Conservation (phyloP, 2,888 invertebrate genomes). For the Himalopsyche japonica region DNA sequence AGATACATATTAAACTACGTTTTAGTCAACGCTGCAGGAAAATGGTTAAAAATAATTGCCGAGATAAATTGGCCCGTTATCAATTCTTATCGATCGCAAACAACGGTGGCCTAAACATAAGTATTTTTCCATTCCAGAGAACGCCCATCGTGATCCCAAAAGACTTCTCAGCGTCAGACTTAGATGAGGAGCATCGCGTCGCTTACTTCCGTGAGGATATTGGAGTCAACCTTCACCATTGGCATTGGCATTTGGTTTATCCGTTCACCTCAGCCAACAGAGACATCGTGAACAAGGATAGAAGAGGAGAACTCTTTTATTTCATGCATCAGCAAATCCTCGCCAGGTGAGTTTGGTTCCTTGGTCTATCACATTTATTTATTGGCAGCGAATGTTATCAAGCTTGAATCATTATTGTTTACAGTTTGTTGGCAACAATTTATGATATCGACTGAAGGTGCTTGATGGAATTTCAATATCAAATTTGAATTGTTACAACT, state of each 20-base stretch:
- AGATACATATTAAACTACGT: no score
- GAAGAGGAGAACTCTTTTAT: slow-evolving; percentile 50
- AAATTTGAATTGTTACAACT: no score
- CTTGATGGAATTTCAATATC: no score
- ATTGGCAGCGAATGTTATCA: no score
- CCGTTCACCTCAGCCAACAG: slow-evolving; percentile 42
- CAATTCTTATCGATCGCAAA: no score
- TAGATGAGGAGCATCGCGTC: slow-evolving; percentile 47
- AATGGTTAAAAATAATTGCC: no score
- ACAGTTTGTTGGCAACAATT: no score
- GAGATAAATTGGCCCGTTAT: no score
- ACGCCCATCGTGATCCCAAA: slow-evolving; percentile 45
- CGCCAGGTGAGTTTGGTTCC: slow-evolving; percentile 46
- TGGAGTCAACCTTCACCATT: slow-evolving; percentile 59
- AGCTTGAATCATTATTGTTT: no score
- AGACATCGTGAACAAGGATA: slow-evolving; percentile 44
- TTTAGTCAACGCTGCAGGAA: no score
- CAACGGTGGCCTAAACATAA: background rate
- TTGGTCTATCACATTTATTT: no score
- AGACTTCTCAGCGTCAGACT: slow-evolving; percentile 47
- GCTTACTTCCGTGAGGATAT: slow-evolving; percentile 59
- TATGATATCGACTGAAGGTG: no score
- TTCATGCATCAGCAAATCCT: slow-evolving; percentile 51
- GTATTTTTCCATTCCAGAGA: slow-evolving; percentile 31
- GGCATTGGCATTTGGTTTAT: slow-evolving; percentile 61